A percentile compares a stretch with the other conserved stretches of the same genome.
Conservation (phyloP, 1,140 invertebrate genomes). For the Trypoxylus dichotomus region DNA sequence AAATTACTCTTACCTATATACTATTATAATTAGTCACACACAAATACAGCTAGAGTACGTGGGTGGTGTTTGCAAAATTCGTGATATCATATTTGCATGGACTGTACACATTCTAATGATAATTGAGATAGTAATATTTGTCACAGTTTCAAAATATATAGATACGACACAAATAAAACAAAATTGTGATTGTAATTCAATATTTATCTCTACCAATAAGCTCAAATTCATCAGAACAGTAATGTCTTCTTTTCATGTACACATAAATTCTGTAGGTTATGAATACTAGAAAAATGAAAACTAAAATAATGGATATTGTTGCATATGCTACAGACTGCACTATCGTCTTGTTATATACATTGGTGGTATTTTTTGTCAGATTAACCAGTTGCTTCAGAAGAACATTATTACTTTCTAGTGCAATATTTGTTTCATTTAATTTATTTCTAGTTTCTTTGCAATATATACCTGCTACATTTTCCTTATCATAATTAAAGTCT, state of each 20-base stretch:
- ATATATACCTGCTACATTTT: conserved; percentile 49
- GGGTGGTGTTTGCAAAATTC: too few relatives aligned
- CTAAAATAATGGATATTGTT: not conserved
- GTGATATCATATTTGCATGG: too few relatives aligned
- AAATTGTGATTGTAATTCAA: not conserved
- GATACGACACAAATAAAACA: not conserved
- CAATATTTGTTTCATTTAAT: conserved; percentile 26
- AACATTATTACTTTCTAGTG: conserved; percentile 29
- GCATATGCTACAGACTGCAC: not conserved
- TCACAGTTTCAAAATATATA: not conserved
- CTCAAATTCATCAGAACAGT: conserved; percentile 48
- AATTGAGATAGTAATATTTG: not conserved
- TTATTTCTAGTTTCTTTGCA: conserved; percentile 40
- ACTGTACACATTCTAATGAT: too few relatives aligned
- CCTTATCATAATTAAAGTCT: conserved; percentile 41
- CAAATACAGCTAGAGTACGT: too few relatives aligned
- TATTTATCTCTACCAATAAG: conserved; percentile 36
- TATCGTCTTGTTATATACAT: not conserved
- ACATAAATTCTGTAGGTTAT: conserved; percentile 38
- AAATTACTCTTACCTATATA: too few relatives aligned
- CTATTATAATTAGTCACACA: too few relatives aligned
- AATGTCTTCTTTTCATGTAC: conserved; percentile 42
- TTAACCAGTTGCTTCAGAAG: conserved; percentile 31
- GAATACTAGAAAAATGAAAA: conserved; percentile 29
- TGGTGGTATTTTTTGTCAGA: conserved; percentile 1